Base-by-base conservation (phyloP, 2,113 vertebrate genomes). In the Phainopepla nitens region DNA sequence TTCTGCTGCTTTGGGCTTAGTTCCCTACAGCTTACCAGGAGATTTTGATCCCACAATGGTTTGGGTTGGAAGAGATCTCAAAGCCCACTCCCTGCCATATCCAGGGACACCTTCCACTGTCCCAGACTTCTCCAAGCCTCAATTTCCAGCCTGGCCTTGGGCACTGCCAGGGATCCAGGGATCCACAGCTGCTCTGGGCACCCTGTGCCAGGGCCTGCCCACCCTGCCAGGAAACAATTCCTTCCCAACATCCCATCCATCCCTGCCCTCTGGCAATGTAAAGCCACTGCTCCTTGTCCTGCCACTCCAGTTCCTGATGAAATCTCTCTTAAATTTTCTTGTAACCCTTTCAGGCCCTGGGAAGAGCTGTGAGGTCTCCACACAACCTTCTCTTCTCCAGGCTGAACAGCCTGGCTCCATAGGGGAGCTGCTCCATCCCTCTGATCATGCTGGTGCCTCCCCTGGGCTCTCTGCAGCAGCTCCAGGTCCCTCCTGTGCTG, bases 171-270 rank as follows among this genome's bases (percentile, higher is more conserved):
- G 44, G 45, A 53, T 75, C 21, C 71, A 66, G 27, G 44, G 15
- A 58, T 36, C 68, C 51, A 4, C 57, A 80, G 50, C 66, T 88
- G 0, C 56, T 71, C 49, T 56, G 57, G 49, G 49, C 4, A 64
- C 9, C n/a, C 76, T 58, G 66, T 36, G 35, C 51, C 51, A 81
- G 68, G 42, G 22, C 44, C 33, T 81, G 0, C 2, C 36, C 60
- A 33, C 10, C 36, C 60, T 73, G 1, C 0, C 27, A 66, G 33
- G 36, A 33, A 45, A 7, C 0, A 24, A 89, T 39, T 82, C 6
- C 60, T 71, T 2, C 7, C 39, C 12, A 45, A 10, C 7, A n/a
- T 29, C 53, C 76, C 50, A 65, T 13, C 51, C 0, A 8, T 0
- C 15, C 35, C 27, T 42, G 31, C 15, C 6, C 35, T 28, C 10